Percentiles rank a stretch among this genome's conserved stretches.
These are phyloP conservation scores for Napeogenes inachia DNA, from an alignment of 2,888 invertebrate species.

Conservation along the genomic window DNA sequence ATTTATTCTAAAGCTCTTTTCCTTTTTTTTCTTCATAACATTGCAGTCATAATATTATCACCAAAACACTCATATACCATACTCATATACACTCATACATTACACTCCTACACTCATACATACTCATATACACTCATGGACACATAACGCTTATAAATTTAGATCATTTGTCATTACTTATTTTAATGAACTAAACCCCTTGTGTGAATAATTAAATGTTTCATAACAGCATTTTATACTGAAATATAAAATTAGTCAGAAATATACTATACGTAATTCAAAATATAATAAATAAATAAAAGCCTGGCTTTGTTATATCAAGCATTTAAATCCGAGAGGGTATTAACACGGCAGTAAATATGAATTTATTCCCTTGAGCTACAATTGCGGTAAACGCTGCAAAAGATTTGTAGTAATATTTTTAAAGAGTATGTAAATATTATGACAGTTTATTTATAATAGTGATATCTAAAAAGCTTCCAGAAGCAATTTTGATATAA, in stretches of 20 bases:
- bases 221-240: no score
- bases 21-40: not conserved
- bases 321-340: constrained; percentile 7
- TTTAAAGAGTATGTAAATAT: not conserved
- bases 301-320: constrained; percentile 4
- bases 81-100: no score
- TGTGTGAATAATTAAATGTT: not conserved
- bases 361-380: constrained; percentile 7
- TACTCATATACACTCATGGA: no score
- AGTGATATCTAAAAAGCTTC: no score
- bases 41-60: not conserved
- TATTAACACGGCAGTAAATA: constrained; percentile 6
- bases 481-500: no score
- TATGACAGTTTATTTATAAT: no score
- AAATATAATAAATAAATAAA: constrained; percentile 6
- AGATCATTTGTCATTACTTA: no score
- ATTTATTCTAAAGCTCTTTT: not conserved
- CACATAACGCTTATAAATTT: no score
- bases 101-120: no score
- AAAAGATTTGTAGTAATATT: constrained; percentile 3
- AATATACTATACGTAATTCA: not conserved
- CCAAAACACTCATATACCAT: not conserved
- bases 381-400: constrained; percentile 2
- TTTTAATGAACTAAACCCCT: no score
- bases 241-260: not conserved